Evolutionary conservation across 2,113 vertebrate species (phyloP), one percentile per base, ranked within the genome.

Genomic region (Prochilodus magdalenae): DNA sequence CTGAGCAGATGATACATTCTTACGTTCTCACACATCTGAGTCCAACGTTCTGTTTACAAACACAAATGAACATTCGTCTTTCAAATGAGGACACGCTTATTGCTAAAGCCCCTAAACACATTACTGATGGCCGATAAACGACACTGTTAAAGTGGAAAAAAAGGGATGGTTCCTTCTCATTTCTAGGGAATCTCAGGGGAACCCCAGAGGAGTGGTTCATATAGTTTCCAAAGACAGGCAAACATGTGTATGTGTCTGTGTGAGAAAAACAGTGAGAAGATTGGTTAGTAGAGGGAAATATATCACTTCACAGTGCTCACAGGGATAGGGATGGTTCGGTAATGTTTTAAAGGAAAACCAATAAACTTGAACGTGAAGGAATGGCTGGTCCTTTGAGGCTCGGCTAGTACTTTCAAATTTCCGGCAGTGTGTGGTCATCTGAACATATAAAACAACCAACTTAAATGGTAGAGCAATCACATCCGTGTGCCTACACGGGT

Each of bases 1-100:
- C 30, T 75, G 24, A 75, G 63, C 63, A 22, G 65, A 69, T 67
- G 63, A 62, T 33, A 10, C 3, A 20, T 67, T 70, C 73, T 70
- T 33, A 57, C 49, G 70, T n/a, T n/a, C n/a, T n/a, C 73, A 51
- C 29, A 36, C 70, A 15, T 62, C 36, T 76, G 73, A 82, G 49
- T 82, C 73, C 47, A 47, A 60, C 22, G 1, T 24, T 22, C 24
- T 76, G 73, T 82, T 82, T 76, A 82, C 36, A 76, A 76, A 69
- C 67, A 44, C 33, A 59, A 7, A 66, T 59, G 73, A 62, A 59
- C 55, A 59, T n/a, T 59, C 57, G 22, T 29, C 33, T 11, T 11
- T 75, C 20, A 14, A 60, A 49, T 26, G 15, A 30, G 36, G 63
- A 13, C 73, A 51, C 24, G 27, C 33, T 27, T 20, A 33, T 27